Evolutionary conservation across 2,888 invertebrate genomes (phyloP).

Genomic region (Conops quadrifasciatus): DNA sequence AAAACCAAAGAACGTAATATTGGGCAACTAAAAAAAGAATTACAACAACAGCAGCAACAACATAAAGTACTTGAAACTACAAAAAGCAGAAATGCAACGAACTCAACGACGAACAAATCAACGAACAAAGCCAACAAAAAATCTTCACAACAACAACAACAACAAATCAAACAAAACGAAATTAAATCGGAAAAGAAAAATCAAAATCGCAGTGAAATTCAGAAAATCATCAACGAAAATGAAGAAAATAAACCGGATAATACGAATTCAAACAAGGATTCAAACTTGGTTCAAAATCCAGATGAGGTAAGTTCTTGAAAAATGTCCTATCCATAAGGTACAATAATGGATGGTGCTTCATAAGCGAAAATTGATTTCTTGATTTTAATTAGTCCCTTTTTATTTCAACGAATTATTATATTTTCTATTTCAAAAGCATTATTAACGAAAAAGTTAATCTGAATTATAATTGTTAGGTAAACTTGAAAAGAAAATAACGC

Average conservation of each 20-base stretch:
- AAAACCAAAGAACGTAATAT: conserved; percentile 75
- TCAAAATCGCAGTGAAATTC: conserved; percentile 35
- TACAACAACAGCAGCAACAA: conserved; percentile 60
- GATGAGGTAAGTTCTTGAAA: conserved; percentile 58
- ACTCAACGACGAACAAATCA: conserved; percentile 56
- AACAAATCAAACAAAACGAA: conserved; percentile 39
- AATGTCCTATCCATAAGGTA: too few species aligned
- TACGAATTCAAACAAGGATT: conserved; percentile 35
- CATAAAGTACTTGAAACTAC: conserved; percentile 45
- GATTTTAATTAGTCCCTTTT: too few species aligned
- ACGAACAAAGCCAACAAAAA: conserved; percentile 44
- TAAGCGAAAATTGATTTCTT: too few species aligned
- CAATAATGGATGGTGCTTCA: too few species aligned
- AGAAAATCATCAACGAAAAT: conserved; percentile 45
- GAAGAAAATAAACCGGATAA: conserved; percentile 33
- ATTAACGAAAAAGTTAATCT: too few species aligned
- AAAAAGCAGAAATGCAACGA: conserved; percentile 57
- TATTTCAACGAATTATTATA: too few species aligned
- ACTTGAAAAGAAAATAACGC: too few species aligned
- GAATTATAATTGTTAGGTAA: too few species aligned
- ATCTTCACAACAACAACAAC: conserved; percentile 37
- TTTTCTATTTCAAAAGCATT: too few species aligned
- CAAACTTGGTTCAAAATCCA: conserved; percentile 57
- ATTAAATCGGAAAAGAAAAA: conserved; percentile 11
- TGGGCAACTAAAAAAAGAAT: conserved; percentile 67